These are phyloP conservation scores for Drosophila kanapiae DNA, from an alignment of 1,140 invertebrate genomes.

Conservation along the genomic window DNA sequence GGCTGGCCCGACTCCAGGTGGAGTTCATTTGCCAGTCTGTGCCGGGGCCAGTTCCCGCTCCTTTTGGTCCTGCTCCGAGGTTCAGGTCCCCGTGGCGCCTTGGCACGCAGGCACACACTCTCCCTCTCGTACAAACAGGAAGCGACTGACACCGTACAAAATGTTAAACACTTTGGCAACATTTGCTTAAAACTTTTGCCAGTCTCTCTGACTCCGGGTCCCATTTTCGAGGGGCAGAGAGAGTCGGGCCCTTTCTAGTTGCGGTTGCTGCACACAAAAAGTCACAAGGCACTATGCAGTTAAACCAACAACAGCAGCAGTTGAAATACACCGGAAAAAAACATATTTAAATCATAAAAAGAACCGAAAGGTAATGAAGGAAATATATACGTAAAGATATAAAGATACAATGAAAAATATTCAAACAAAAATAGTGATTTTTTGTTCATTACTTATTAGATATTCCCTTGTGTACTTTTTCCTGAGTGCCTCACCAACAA, in stretches of 20 bases:
- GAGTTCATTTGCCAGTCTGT: constrained; percentile 67
- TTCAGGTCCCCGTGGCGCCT: constrained; percentile 54
- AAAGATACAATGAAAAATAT: no score
- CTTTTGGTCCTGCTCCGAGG: constrained; percentile 19
- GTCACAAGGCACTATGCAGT: constrained; percentile 74
- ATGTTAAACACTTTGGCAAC: constrained; percentile 85
- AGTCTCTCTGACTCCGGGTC: constrained; percentile 9
- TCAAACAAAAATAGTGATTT: no score
- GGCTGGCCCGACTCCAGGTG: constrained; percentile 50
- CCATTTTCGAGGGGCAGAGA: neutral
- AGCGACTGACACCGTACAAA: constrained; percentile 84
- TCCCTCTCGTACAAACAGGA: constrained; percentile 57
- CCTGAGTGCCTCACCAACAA: constrained; percentile 41
- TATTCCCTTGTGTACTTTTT: neutral
- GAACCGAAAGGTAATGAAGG: no score
- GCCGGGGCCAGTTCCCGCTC: constrained; percentile 21
- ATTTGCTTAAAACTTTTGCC: constrained; percentile 79
- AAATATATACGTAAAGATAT: neutral
- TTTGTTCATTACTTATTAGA: no score
- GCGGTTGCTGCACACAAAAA: constrained; percentile 77
- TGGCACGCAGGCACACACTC: constrained; percentile 58
- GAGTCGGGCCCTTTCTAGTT: constrained; percentile 64
- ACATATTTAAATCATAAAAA: neutral
- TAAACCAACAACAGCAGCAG: constrained; percentile 60
- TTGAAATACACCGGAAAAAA: constrained; percentile 15